Percentiles rank a stretch among this genome's conserved stretches.
phyloP scores from a whole-genome alignment of 2,888 invertebrate genomes.

The Tipula helvola region DNA sequence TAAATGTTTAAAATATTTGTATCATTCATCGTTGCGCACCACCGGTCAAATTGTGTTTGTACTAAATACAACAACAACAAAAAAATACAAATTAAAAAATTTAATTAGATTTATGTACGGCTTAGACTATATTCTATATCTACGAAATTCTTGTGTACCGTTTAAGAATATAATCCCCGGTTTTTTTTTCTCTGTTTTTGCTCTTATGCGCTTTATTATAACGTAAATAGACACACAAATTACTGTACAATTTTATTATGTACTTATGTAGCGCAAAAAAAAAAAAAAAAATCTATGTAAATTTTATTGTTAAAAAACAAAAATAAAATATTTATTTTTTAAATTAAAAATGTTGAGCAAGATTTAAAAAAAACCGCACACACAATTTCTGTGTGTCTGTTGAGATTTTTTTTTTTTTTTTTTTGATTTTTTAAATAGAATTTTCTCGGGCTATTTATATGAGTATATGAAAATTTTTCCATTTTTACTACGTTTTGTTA shows the following conservation, averaged over 20 bases:
- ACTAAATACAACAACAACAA: background rate
- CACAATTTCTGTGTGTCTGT: background rate
- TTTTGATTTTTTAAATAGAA: background rate
- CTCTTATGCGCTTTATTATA: background rate
- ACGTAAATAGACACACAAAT: background rate
- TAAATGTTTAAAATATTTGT: background rate
- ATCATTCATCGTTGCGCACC: background rate
- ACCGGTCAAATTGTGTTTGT: background rate
- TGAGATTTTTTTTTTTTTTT: background rate
- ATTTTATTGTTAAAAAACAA: background rate
- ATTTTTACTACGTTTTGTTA: background rate
- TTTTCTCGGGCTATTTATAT: background rate
- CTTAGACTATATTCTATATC: background rate
- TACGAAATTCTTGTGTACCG: background rate
- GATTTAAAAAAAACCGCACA: background rate
- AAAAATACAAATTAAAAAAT: background rate
- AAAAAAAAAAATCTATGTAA: background rate
- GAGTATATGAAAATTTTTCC: background rate
- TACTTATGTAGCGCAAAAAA: background rate
- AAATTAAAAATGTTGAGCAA: background rate
- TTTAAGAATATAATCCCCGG: background rate
- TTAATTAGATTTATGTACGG: background rate
- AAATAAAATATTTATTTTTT: background rate
- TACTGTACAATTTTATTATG: background rate
- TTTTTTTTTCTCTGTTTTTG: background rate